Evolutionary conservation across 2,797 vertebrate species (phyloP).

Genomic region (Cossypha caffra): DNA sequence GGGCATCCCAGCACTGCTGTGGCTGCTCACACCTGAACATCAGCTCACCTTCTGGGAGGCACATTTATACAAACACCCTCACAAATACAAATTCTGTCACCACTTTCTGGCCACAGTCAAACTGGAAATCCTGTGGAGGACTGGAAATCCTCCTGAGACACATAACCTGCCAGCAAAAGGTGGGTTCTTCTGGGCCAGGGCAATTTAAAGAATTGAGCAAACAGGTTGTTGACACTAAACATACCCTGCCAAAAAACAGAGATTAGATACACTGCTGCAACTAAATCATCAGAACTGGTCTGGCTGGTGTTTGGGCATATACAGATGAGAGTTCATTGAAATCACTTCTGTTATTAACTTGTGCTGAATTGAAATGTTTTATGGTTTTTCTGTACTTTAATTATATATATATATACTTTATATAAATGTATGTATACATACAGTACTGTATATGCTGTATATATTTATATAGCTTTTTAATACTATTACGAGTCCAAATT

Average conservation of each 20-base stretch:
- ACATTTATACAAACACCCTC: not conserved
- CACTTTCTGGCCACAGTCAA: not conserved
- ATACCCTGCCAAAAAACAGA: not conserved
- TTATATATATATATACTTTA: conserved; percentile 65
- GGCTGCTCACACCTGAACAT: not conserved
- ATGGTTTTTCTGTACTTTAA: conserved; percentile 58
- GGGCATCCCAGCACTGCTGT: not conserved
- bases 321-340: not conserved
- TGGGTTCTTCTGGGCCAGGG: not conserved
- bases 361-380: conserved; percentile 50
- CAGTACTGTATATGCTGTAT: conserved; percentile 56
- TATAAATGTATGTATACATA: conserved; percentile 70
- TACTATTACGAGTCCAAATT: conserved; percentile 50
- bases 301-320: not conserved
- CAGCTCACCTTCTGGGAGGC: not conserved
- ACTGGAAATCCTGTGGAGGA: not conserved
- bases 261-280: not conserved
- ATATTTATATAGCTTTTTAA: conserved; percentile 72
- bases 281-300: not conserved
- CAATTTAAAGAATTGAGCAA: not conserved
- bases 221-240: not conserved
- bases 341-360: conserved; percentile 26
- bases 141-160: not conserved
- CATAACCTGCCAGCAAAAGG: not conserved
- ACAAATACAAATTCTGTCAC: not conserved